Percentiles rank a stretch among this genome's conserved stretches.
phyloP scores from a whole-genome alignment of 2,888 invertebrate species.

The Noctua comes region DNA sequence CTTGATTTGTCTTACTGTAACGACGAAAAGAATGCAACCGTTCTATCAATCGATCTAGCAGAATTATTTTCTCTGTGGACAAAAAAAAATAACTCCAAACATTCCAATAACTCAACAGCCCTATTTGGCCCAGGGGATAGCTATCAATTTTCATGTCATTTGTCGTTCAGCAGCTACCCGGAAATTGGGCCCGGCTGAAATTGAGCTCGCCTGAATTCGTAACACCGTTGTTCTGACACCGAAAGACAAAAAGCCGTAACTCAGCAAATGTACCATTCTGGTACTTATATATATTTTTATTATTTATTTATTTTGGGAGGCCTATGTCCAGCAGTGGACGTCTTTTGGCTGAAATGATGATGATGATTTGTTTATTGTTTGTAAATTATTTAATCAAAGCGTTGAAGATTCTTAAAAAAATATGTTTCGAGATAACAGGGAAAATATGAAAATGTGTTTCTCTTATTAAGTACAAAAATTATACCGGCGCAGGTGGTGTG shows the following conservation, averaged over 20 bases:
- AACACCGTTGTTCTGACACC: constrained; percentile 17
- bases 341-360: no score
- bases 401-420: no score
- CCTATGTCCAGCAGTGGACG: no score
- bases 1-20: not conserved
- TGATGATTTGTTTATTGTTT: no score
- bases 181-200: constrained; percentile 35
- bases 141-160: constrained; percentile 56
- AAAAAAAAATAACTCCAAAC: not conserved
- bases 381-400: no score
- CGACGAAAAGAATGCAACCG: not conserved
- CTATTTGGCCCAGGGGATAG: not conserved
- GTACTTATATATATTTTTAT: not conserved
- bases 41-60: not conserved
- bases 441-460: not conserved
- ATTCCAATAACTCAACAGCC: constrained; percentile 13
- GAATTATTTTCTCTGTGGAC: not conserved
- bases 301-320: no score
- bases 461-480: not conserved
- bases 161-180: constrained; percentile 29
- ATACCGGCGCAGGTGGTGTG: not conserved
- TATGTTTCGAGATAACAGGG: not conserved
- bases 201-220: constrained; percentile 37
- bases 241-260: not conserved
- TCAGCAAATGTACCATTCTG: not conserved